A percentile compares a stretch with the other conserved stretches of the same genome.
Conservation (phyloP, 2,797 vertebrate species). For the Coregonus suidteri region DNA sequence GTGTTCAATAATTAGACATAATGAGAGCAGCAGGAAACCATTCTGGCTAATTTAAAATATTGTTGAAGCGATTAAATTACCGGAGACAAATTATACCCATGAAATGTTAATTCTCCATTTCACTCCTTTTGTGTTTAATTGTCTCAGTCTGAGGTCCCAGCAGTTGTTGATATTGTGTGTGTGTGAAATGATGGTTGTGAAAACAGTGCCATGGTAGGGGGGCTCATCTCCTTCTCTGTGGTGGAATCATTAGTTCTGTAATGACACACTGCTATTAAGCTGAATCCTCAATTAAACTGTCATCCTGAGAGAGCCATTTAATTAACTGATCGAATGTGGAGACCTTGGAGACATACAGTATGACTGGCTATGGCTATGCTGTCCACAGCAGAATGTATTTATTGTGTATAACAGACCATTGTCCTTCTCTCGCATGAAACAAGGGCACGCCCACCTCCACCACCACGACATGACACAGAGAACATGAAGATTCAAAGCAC, state of each 20-base stretch:
- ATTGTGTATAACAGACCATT: not conserved
- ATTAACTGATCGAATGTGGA: constrained; percentile 9
- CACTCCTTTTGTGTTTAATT: not conserved
- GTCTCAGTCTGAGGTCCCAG: constrained; percentile 10
- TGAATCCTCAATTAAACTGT: constrained; percentile 9
- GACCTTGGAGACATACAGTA: not conserved
- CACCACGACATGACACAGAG: not conserved
- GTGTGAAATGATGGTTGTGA: not conserved
- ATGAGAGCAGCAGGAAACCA: constrained; percentile 30
- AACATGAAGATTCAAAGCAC: constrained; percentile 5
- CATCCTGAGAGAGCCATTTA: constrained; percentile 18
- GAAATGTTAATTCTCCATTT: constrained; percentile 11
- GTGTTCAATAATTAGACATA: constrained; percentile 35
- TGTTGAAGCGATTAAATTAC: constrained; percentile 35
- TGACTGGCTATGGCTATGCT: not conserved
- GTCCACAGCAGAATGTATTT: not conserved
- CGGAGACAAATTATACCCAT: constrained; percentile 28
- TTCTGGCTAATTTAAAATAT: constrained; percentile 26
- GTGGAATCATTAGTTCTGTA: constrained; percentile 22
- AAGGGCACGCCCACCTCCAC: not conserved
- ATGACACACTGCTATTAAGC: constrained; percentile 15
- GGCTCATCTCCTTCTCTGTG: constrained; percentile 18
- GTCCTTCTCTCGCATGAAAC: not conserved
- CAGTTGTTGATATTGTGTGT: not conserved
- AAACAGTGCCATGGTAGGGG: constrained; percentile 11